Percentiles rank a stretch among this genome's conserved stretches.
Evolutionary conservation across 2,113 vertebrate genomes (phyloP).

Genomic region (Bos javanicus): DNA sequence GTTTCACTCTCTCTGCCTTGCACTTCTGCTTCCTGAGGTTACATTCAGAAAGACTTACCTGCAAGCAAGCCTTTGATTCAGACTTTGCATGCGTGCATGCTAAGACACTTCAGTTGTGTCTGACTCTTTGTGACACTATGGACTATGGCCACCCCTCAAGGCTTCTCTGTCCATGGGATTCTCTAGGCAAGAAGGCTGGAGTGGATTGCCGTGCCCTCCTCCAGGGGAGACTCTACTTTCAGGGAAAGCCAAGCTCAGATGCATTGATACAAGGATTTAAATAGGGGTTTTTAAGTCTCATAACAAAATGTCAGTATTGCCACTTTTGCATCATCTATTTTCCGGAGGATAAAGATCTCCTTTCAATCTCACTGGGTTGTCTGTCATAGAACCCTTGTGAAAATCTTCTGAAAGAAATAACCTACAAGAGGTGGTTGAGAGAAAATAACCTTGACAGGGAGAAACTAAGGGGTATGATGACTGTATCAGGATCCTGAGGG

Average conservation of each 20-base stretch:
- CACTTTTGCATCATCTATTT: not conserved
- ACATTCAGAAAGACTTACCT: not conserved
- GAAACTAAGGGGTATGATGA: not conserved
- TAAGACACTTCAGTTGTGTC: not conserved
- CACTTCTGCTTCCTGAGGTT: not conserved
- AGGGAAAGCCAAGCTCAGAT: not conserved
- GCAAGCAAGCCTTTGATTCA: not conserved
- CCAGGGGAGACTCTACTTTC: not conserved
- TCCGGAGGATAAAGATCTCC: not conserved
- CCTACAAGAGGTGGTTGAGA: not conserved
- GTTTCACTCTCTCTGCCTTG: not conserved
- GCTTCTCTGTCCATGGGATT: not conserved
- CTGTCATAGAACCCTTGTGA: not conserved
- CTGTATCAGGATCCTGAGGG: constrained; percentile 12
- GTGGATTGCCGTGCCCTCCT: not conserved
- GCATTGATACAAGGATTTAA: not conserved
- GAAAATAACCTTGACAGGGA: constrained; percentile 40
- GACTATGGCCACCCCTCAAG: not conserved
- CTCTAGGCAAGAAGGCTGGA: not conserved
- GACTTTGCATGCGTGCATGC: not conserved
- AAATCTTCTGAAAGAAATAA: constrained; percentile 3
- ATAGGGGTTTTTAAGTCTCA: not conserved
- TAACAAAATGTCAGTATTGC: not conserved
- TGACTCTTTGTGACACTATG: not conserved
- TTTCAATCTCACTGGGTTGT: not conserved